A percentile compares a stretch with the other conserved stretches of the same genome.
phyloP scores from a whole-genome alignment of 2,113 vertebrate species.

The Antennarius striatus region DNA sequence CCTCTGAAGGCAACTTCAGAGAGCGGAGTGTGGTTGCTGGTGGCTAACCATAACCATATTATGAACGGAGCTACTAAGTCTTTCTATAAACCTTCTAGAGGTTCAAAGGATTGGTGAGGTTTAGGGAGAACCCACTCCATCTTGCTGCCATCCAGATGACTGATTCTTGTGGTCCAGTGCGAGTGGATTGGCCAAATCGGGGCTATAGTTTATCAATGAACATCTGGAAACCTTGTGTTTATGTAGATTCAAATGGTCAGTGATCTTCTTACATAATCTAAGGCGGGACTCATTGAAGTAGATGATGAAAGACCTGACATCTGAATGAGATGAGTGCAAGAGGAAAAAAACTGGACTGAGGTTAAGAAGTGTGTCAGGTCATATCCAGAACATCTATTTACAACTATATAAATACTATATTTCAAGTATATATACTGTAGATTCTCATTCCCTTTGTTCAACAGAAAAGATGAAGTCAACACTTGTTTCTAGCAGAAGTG shows the following conservation, averaged over 20 bases:
- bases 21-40: constrained; percentile 76
- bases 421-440: too few species aligned
- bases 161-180: constrained; percentile 58
- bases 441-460: too few species aligned
- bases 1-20: constrained; percentile 82
- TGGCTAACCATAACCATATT: constrained; percentile 83
- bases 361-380: too few species aligned
- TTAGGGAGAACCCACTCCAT: constrained; percentile 70
- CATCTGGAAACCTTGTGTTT: constrained; percentile 61
- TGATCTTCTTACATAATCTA: constrained; percentile 36
- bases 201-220: constrained; percentile 73
- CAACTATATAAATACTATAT: too few species aligned
- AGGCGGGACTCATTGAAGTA: background rate
- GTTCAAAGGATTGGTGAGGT: constrained; percentile 78
- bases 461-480: too few species aligned
- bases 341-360: too few species aligned
- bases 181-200: constrained; percentile 55
- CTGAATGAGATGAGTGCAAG: too few species aligned
- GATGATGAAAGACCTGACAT: too few species aligned
- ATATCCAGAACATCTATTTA: too few species aligned
- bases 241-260: constrained; percentile 62
- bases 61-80: constrained; percentile 77
- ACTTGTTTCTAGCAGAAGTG: too few species aligned
- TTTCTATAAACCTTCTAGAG: constrained; percentile 72
- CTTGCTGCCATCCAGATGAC: constrained; percentile 70